These are phyloP conservation scores for Machimus rusticus DNA, from an alignment of 2,888 invertebrate genomes.

Conservation along the genomic window DNA sequence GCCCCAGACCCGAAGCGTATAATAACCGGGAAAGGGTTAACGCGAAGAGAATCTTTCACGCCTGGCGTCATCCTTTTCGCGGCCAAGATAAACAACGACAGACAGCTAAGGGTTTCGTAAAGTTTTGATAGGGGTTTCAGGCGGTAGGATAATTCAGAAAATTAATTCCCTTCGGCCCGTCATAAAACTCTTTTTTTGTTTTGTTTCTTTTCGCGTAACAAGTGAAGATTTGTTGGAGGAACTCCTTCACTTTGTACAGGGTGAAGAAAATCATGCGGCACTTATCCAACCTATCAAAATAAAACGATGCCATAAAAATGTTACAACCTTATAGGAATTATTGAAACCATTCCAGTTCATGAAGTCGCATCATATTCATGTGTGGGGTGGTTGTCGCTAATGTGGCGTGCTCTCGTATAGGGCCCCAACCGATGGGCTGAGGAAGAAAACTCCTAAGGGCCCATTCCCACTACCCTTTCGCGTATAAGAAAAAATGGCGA, in stretches of 20 bases:
- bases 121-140: constrained; percentile 1
- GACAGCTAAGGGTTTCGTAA: not conserved
- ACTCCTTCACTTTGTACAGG: not conserved
- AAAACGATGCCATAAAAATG: not conserved
- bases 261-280: not conserved
- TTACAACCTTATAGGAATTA: constrained; percentile 30
- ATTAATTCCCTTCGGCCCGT: not conserved
- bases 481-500: not conserved
- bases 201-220: not conserved
- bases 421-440: not conserved
- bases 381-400: not conserved
- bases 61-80: constrained; percentile 23
- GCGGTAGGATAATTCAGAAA: not conserved
- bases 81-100: constrained; percentile 14
- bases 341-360: constrained; percentile 36
- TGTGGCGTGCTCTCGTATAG: not conserved
- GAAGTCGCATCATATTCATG: constrained; percentile 19
- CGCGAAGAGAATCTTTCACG: not conserved
- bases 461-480: not conserved
- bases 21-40: constrained; percentile 4
- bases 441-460: not conserved
- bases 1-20: not conserved
- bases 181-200: not conserved
- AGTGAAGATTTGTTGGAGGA: not conserved
- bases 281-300: not conserved